These are phyloP conservation scores for Heptranchias perlo DNA, from an alignment of 2,113 vertebrate species.

Conservation along the genomic window DNA sequence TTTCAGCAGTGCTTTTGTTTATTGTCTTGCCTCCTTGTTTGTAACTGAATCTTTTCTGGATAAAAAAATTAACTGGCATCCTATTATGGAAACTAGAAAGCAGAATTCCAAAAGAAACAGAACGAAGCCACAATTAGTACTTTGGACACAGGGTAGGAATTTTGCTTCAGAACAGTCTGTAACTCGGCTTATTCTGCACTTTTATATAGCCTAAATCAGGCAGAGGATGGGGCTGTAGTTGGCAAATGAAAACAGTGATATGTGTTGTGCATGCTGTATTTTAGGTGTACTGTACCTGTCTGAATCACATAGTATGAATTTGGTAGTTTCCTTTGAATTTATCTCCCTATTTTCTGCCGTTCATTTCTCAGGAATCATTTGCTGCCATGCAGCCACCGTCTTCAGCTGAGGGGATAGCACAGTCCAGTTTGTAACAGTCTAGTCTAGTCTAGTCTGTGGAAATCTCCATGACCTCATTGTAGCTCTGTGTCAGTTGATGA, in stretches of 20 bases:
- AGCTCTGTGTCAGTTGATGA: background rate
- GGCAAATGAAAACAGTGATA: background rate
- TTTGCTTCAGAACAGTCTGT: background rate
- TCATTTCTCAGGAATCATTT: background rate
- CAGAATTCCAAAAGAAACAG: background rate
- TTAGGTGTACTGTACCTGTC: background rate
- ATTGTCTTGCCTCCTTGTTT: background rate
- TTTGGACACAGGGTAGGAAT: no score
- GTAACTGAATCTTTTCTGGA: background rate
- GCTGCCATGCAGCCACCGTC: background rate
- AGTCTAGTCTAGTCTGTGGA: background rate
- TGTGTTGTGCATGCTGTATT: background rate
- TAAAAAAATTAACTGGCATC: background rate
- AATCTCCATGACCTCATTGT: background rate
- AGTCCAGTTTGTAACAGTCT: background rate
- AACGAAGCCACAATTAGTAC: background rate
- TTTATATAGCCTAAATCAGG: background rate
- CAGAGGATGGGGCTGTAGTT: no score
- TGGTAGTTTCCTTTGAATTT: background rate
- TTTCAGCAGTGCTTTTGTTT: background rate
- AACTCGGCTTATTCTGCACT: background rate
- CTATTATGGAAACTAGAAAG: background rate
- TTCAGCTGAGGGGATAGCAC: background rate
- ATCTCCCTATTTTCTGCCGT: background rate
- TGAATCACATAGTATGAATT: background rate